Conservation (phyloP, 2,113 vertebrate species). For the Phylloscopus whistleri region DNA sequence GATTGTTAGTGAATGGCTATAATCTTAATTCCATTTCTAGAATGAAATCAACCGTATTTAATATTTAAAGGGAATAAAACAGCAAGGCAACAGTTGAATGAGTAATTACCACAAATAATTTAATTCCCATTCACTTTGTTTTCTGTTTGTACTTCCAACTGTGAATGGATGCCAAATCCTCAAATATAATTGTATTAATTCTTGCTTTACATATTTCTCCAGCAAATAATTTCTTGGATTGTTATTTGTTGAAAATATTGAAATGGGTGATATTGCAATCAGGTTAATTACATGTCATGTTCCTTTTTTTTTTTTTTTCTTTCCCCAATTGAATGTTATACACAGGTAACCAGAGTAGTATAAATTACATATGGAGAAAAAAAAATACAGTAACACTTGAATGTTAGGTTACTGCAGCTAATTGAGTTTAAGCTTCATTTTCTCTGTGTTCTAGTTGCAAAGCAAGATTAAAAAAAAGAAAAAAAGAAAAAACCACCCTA, state of each 20-base stretch:
- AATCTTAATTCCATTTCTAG: conserved; percentile 16
- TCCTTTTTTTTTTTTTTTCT: background rate
- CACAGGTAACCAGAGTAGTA: background rate
- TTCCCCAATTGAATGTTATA: background rate
- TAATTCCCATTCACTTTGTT: background rate
- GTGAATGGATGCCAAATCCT: background rate
- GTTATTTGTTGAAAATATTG: background rate
- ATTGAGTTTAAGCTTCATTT: background rate
- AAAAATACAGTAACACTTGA: background rate
- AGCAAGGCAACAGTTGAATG: background rate
- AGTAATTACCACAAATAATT: conserved; percentile 6
- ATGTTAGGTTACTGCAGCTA: background rate
- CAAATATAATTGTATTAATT: background rate
- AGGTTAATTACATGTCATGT: background rate
- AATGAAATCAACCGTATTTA: background rate
- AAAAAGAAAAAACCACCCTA: background rate
- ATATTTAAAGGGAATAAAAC: conserved; percentile 1
- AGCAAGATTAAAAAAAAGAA: background rate
- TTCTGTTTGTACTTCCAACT: background rate
- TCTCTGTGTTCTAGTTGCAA: background rate
- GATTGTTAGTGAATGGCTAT: background rate
- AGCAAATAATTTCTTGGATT: background rate
- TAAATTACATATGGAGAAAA: background rate
- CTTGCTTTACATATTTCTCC: background rate
- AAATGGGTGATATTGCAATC: background rate